These are phyloP conservation scores for Channallabes apus DNA, from an alignment of 2,797 vertebrate species.

Conservation along the genomic window DNA sequence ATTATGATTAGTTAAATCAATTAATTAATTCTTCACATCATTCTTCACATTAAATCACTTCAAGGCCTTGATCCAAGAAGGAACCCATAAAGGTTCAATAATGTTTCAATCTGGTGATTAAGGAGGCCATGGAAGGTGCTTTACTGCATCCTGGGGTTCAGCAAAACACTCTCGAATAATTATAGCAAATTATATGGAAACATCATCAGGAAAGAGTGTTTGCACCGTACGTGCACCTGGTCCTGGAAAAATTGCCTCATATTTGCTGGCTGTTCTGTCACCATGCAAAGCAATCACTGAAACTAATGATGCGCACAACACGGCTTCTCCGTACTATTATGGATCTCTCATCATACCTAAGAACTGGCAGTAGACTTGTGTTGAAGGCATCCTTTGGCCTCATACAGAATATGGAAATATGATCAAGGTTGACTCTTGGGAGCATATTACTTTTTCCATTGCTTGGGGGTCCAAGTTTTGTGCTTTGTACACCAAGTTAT, in stretches of 20 bases:
- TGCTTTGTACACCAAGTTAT: background rate
- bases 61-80: background rate
- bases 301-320: background rate
- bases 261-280: background rate
- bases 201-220: slow-evolving; percentile 16
- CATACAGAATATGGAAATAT: background rate
- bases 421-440: background rate
- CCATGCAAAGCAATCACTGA: slow-evolving; percentile 9
- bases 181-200: background rate
- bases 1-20: background rate
- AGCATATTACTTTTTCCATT: background rate
- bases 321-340: background rate
- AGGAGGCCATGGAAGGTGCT: background rate
- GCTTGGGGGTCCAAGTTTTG: background rate
- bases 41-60: too few relatives aligned
- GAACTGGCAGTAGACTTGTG: background rate
- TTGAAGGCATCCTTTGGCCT: background rate
- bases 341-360: background rate
- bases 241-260: slow-evolving; percentile 8
- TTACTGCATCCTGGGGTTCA: background rate
- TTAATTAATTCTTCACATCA: too few relatives aligned
- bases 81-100: background rate
- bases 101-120: background rate
- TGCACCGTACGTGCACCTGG: background rate
- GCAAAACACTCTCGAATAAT: slow-evolving; percentile 3